Conservation (phyloP, 2,113 vertebrate species). For the Corythornis madagascariensis region DNA sequence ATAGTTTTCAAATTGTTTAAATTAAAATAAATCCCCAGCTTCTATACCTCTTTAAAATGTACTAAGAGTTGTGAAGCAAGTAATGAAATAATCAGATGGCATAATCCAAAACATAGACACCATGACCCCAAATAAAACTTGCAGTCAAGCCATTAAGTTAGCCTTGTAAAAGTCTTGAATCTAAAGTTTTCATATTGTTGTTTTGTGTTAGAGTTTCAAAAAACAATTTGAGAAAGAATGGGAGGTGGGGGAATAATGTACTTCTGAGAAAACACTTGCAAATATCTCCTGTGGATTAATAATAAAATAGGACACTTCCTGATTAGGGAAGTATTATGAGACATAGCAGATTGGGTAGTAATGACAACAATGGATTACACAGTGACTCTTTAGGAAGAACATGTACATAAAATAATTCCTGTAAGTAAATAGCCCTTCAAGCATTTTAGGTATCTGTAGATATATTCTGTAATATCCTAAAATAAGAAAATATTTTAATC, state of each 20-base stretch:
- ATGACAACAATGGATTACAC: conserved; percentile 46
- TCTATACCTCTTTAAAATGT: neutral
- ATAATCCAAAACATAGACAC: neutral
- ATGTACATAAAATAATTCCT: neutral
- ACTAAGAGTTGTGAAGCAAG: neutral
- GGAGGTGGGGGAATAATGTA: neutral
- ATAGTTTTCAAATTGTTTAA: neutral
- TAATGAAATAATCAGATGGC: neutral
- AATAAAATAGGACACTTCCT: conserved; percentile 55
- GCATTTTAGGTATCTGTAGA: neutral
- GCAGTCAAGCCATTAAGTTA: neutral
- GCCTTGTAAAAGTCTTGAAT: neutral
- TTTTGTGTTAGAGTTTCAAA: neutral
- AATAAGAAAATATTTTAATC: neutral
- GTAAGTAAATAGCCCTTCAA: neutral
- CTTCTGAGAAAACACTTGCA: conserved; percentile 12
- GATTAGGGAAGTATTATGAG: conserved; percentile 52
- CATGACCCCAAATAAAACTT: neutral
- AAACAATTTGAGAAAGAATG: neutral
- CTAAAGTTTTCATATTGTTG: neutral
- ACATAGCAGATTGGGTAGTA: conserved; percentile 15
- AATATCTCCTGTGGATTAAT: conserved; percentile 35
- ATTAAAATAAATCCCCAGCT: neutral
- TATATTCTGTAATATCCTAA: neutral
- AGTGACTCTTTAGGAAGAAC: neutral